A percentile compares a stretch with the other conserved stretches of the same genome.
phyloP scores from a whole-genome alignment of 2,888 invertebrate genomes.

The Pyrochroa serraticornis region DNA sequence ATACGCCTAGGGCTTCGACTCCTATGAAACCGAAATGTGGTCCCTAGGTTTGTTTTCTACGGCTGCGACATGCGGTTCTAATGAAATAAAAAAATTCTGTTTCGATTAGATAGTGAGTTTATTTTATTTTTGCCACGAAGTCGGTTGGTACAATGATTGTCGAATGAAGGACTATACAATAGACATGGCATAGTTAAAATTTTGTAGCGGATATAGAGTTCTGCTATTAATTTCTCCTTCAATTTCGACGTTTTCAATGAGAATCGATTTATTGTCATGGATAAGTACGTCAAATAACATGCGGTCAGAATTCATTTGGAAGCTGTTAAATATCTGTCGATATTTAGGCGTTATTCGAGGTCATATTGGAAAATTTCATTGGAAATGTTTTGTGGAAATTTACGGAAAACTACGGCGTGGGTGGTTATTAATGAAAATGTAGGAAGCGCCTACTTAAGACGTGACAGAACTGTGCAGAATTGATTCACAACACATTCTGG shows the following conservation, averaged over 20 bases:
- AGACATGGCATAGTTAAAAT: not conserved
- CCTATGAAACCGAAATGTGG: not conserved
- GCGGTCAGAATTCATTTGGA: constrained; percentile 14
- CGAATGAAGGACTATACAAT: too few relatives aligned
- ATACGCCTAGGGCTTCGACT: constrained; percentile 1
- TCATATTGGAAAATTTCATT: too few relatives aligned
- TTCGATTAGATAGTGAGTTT: too few relatives aligned
- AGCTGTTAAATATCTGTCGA: constrained; percentile 1
- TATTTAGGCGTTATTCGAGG: not conserved
- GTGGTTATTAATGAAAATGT: too few relatives aligned
- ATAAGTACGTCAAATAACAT: constrained; percentile 4
- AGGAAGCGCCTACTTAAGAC: too few relatives aligned
- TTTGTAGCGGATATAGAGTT: not conserved
- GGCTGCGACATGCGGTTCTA: constrained; percentile 10
- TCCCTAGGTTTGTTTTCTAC: constrained; percentile 2
- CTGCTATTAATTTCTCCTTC: not conserved
- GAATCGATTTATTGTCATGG: constrained; percentile 6
- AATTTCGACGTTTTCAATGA: not conserved
- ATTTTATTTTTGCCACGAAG: too few relatives aligned
- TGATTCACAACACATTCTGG: too few relatives aligned
- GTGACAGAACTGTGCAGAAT: too few relatives aligned
- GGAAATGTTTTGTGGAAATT: too few relatives aligned
- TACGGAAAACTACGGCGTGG: too few relatives aligned
- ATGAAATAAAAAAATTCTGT: constrained; percentile 1
- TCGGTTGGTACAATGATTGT: too few relatives aligned